phyloP scores from a whole-genome alignment of 1,140 invertebrate species.

The Diuraphis noxia region DNA sequence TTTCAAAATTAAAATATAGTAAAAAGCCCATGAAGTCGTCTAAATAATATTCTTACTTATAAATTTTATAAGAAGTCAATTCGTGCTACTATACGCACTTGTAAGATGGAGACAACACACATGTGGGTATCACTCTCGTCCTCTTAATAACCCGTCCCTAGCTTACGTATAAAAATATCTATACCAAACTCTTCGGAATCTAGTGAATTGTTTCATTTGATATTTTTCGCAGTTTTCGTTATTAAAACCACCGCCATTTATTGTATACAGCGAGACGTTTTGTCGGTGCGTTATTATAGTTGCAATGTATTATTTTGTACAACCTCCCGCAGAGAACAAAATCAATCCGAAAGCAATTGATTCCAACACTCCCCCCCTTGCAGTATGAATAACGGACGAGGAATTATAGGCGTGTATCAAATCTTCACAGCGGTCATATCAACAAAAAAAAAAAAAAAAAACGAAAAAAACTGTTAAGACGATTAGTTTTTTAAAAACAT shows the following conservation, averaged over 20 bases:
- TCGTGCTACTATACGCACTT: no score
- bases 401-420: not conserved
- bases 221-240: conserved; percentile 8
- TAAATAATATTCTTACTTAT: no score
- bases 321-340: not conserved
- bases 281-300: not conserved
- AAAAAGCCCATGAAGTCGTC: no score
- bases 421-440: not conserved
- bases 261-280: no score
- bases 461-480: not conserved
- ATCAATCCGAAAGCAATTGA: not conserved
- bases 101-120: no score
- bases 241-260: not conserved
- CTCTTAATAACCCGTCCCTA: not conserved
- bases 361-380: not conserved
- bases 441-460: not conserved
- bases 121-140: no score
- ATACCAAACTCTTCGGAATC: not conserved
- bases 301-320: not conserved
- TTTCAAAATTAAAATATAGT: no score
- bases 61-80: no score
- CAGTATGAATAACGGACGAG: not conserved
- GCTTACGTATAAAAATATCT: not conserved
- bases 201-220: not conserved
- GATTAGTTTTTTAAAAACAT: not conserved